Percentiles rank a stretch among this genome's conserved stretches.
These are phyloP conservation scores for Porites australiensis DNA, from an alignment of 64 coral and sea anemone species.

Conservation along the genomic window DNA sequence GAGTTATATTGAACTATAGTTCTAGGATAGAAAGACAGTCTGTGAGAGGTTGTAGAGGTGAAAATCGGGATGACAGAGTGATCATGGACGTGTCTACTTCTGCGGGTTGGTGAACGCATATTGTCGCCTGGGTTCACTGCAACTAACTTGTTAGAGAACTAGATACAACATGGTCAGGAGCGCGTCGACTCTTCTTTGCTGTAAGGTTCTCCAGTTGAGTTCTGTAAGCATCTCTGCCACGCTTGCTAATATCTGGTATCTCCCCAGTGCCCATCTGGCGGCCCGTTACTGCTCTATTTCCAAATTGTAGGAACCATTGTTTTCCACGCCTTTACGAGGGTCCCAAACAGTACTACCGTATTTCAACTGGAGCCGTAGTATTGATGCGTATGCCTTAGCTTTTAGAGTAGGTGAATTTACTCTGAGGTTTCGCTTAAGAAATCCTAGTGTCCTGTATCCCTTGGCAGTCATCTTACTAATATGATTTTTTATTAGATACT, in stretches of 20 bases:
- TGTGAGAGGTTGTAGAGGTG: too few species aligned
- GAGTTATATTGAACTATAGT: too few species aligned
- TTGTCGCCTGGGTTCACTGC: too few species aligned
- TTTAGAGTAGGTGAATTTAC: neutral
- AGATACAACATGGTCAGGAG: neutral
- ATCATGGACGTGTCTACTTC: neutral
- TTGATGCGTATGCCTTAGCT: too few species aligned
- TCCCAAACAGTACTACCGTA: neutral
- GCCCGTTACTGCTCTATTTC: neutral
- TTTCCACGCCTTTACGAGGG: neutral
- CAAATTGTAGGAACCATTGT: too few species aligned
- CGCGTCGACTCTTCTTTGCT: neutral
- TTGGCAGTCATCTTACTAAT: neutral
- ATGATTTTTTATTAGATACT: too few species aligned
- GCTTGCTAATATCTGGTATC: neutral
- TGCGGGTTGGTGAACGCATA: too few species aligned
- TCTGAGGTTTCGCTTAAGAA: constrained; percentile 36
- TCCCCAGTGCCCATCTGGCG: neutral
- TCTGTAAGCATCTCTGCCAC: neutral
- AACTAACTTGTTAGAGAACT: too few species aligned
- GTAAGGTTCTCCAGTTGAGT: neutral
- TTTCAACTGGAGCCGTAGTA: neutral
- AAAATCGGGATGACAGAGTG: neutral
- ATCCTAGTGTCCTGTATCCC: constrained; percentile 27
- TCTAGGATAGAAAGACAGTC: too few species aligned